Base-by-base conservation (phyloP, 53 echinoderm and acorn worm genomes). In the Antedon mediterranea region DNA sequence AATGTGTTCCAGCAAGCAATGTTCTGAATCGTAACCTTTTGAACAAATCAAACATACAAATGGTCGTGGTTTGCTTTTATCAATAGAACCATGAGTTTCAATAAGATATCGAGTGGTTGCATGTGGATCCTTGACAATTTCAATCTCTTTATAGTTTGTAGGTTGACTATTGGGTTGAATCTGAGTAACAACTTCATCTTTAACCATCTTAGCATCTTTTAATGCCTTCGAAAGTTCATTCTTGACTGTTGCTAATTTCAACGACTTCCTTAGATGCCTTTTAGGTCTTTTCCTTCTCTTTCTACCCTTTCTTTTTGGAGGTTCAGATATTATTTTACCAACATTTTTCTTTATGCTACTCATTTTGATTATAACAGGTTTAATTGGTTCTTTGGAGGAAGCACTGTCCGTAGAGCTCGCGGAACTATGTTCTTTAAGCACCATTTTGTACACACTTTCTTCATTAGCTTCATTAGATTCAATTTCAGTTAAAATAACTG, bases 1-100 rank as follows among this genome's bases (percentile, higher is more conserved):
- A 78, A 98, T 98, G 44, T 98, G 98, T 76, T 98, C 98, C 43
- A 92, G 77, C 14, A 98, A 73, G 74, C 98, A 98, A 81, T 98
- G 98, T 73, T 88, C 90, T 13, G 92, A 92, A 73, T 84, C 85
- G 79, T 93, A 98, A 32, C 87, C 88, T 76, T 98, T 98, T 29
- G 83, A 43, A 44, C 98, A 98, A 15, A 98, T 82, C 72, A 82
- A 83, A 78, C 98, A 98, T 20, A 84, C 80, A 77, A 84, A 90
- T 0, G 98, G 98, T 11, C 98, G 87, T n/a, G 73, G 30, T 13
- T 84, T 79, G 42, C 82, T 86, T 74, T 77, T 72, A 77, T 88
- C 82, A 78, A 74, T 78, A 34, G 73, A 82, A 34, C 98, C 90
- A 70, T 90, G 82, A 31, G 78, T 86, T 31, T 81, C 90, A 28